Percentiles rank a stretch among this genome's conserved stretches.
phyloP scores from a whole-genome alignment of 2,888 invertebrate species.

The Saturnia japonica region DNA sequence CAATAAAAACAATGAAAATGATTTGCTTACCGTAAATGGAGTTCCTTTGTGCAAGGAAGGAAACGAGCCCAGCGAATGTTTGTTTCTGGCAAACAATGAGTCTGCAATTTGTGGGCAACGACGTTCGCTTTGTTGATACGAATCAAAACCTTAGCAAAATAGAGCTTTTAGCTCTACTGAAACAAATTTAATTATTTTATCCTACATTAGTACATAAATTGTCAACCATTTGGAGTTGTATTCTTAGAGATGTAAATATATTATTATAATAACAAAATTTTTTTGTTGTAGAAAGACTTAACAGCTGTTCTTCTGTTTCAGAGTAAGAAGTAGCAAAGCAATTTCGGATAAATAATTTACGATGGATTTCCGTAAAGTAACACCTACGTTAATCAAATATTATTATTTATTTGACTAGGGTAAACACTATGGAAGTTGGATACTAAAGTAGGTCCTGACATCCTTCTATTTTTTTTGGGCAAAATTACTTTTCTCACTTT shows the following conservation, averaged over 20 bases:
- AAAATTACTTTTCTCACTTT: no score
- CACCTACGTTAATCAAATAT: no score
- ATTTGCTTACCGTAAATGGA: constrained; percentile 69
- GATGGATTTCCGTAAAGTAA: no score
- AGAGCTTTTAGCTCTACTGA: constrained; percentile 45
- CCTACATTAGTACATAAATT: constrained; percentile 38
- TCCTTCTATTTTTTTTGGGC: no score
- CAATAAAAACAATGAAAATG: constrained; percentile 64
- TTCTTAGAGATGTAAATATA: neutral
- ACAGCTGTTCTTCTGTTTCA: no score
- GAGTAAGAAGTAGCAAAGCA: no score
- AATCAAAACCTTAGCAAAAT: constrained; percentile 73
- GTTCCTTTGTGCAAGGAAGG: constrained; percentile 70
- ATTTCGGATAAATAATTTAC: no score
- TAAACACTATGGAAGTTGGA: neutral
- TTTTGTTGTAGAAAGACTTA: no score
- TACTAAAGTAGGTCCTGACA: neutral
- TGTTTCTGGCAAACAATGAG: constrained; percentile 76
- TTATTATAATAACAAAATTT: neutral
- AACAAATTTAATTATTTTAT: constrained; percentile 58
- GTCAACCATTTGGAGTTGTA: constrained; percentile 30
- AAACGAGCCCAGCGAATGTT: constrained; percentile 71
- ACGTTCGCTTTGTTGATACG: constrained; percentile 69
- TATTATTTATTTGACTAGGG: neutral
- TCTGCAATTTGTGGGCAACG: constrained; percentile 74